Percentiles rank a stretch among this genome's conserved stretches.
Evolutionary conservation across 2,797 vertebrate genomes (phyloP).

Genomic region (Trichosurus vulpecula): DNA sequence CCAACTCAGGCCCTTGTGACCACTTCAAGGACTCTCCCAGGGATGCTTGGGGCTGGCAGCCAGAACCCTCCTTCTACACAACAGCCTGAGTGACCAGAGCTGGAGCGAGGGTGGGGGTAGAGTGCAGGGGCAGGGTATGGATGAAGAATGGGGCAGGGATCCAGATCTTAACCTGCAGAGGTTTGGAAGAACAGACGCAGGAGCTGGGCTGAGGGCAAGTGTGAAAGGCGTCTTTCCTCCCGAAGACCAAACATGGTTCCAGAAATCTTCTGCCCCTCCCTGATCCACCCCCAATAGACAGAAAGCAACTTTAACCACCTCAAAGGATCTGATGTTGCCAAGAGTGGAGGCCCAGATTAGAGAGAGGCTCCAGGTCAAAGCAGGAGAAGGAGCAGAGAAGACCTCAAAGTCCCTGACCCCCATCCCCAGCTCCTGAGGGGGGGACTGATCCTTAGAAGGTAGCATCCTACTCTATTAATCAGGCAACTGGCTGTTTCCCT

Average conservation of each 20-base stretch:
- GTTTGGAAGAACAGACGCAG: background rate
- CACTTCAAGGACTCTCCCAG: background rate
- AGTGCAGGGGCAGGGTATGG: background rate
- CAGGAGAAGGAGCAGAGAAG: conserved; percentile 57
- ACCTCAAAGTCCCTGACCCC: background rate
- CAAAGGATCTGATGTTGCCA: background rate
- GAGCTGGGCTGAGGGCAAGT: background rate
- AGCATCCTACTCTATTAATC: background rate
- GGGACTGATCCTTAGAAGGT: background rate
- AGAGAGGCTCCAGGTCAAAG: conserved; percentile 4
- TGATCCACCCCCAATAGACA: background rate
- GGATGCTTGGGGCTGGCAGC: background rate
- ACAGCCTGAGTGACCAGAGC: background rate
- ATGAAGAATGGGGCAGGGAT: background rate
- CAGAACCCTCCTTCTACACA: background rate
- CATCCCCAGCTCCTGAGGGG: background rate
- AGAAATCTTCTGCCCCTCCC: background rate
- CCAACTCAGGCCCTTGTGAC: background rate
- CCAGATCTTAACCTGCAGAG: background rate
- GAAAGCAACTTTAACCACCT: background rate
- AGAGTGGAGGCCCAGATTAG: background rate
- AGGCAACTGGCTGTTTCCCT: background rate
- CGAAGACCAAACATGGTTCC: background rate
- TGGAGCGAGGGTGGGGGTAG: background rate
- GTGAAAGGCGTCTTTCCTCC: background rate